phyloP scores from a whole-genome alignment of 2,797 vertebrate genomes.

The Eospalax fontanierii region DNA sequence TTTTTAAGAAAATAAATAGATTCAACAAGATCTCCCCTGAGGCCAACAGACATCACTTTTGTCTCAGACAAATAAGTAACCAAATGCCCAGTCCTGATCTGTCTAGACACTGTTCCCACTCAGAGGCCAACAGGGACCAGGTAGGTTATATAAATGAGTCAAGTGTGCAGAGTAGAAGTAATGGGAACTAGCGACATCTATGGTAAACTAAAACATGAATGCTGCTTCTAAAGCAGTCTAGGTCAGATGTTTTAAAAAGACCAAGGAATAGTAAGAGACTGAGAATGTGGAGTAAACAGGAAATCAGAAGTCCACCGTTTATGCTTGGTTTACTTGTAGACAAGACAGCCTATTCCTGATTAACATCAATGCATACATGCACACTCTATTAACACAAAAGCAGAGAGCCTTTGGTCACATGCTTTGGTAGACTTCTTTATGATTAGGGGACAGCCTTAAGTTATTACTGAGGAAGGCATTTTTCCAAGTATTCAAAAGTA shows the following conservation, averaged over 20 bases:
- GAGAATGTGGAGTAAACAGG: not conserved
- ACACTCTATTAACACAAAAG: not conserved
- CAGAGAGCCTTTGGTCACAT: not conserved
- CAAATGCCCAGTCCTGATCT: constrained; percentile 33
- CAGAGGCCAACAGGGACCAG: constrained; percentile 18
- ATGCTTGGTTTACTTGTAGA: not conserved
- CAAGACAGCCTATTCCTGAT: not conserved
- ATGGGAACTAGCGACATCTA: not conserved
- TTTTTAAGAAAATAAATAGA: constrained; percentile 68
- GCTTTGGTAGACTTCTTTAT: not conserved
- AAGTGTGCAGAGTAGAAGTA: not conserved
- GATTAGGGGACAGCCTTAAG: not conserved
- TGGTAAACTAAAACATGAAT: not conserved
- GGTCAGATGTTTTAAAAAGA: not conserved
- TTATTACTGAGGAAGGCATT: constrained; percentile 10
- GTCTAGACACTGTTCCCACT: constrained; percentile 68
- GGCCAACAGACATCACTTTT: constrained; percentile 66
- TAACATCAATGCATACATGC: not conserved
- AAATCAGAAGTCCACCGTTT: not conserved
- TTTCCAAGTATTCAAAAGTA: not conserved
- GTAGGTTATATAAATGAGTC: constrained; percentile 31
- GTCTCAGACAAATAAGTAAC: constrained; percentile 60
- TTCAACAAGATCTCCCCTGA: constrained; percentile 56
- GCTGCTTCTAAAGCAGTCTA: not conserved
- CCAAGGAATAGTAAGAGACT: not conserved